Evolutionary conservation across 2,113 vertebrate species (phyloP).

Genomic region (Salvelinus namaycush): DNA sequence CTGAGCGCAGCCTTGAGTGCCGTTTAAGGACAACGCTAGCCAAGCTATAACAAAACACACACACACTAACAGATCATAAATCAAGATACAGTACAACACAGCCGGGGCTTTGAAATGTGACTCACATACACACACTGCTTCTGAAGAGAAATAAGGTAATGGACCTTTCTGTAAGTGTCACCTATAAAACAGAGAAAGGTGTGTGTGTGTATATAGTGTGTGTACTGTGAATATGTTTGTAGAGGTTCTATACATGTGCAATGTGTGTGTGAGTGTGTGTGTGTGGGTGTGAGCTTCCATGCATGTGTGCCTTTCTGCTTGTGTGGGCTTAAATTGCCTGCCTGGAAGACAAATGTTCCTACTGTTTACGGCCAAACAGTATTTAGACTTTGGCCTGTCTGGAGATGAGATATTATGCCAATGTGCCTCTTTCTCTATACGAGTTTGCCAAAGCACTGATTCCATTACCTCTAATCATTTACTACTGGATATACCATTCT

Average conservation of each 20-base stretch:
- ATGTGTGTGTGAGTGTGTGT: not conserved
- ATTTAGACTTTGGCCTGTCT: not conserved
- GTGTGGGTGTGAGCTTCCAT: too few species aligned
- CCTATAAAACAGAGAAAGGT: too few species aligned
- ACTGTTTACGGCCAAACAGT: not conserved
- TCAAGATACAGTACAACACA: too few species aligned
- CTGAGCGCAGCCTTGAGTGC: not conserved
- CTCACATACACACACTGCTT: not conserved
- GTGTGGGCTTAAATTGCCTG: not conserved
- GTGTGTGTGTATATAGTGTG: not conserved
- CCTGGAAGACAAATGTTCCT: not conserved
- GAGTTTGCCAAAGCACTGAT: not conserved
- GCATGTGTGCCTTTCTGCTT: too few species aligned
- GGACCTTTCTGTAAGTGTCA: not conserved
- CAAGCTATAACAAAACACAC: slow-evolving; percentile 1
- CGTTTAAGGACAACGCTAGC: not conserved
- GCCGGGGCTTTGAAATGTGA: not conserved
- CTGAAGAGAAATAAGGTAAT: not conserved
- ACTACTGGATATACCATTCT: not conserved
- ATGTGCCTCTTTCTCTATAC: not conserved
- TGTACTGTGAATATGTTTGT: not conserved
- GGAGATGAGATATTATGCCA: not conserved
- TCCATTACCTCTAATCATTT: not conserved
- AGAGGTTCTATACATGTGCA: too few species aligned
- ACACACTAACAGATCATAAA: not conserved